phyloP scores from a whole-genome alignment of 2,888 invertebrate genomes.

The Pasiphila rectangulata region DNA sequence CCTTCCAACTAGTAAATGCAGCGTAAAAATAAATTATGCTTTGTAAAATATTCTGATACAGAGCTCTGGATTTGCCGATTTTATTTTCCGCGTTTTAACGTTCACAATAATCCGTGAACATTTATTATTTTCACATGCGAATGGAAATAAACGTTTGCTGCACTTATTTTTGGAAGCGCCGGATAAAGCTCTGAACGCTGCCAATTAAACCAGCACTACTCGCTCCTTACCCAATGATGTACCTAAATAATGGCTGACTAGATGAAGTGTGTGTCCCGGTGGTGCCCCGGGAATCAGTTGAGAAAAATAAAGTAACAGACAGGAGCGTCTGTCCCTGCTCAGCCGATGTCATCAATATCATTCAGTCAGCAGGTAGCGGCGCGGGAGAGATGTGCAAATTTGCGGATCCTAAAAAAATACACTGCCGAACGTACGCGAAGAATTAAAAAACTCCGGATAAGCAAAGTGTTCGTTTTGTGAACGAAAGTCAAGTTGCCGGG shows the following conservation, averaged over 20 bases:
- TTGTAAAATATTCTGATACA: background rate
- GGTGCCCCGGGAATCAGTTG: too few species aligned
- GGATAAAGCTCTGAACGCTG: background rate
- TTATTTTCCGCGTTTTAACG: constrained; percentile 1
- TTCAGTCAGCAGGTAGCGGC: background rate
- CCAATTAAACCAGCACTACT: constrained; percentile 4
- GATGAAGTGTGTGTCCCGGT: too few species aligned
- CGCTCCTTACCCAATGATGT: too few species aligned
- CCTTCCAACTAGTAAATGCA: too few species aligned
- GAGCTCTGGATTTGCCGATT: background rate
- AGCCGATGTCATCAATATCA: constrained; percentile 1
- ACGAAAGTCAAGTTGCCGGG: constrained; percentile 45
- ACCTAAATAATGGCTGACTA: too few species aligned
- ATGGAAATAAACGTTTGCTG: constrained; percentile 2
- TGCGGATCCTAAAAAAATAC: constrained; percentile 6
- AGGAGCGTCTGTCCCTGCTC: background rate
- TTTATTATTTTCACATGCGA: constrained; percentile 3
- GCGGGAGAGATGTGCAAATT: background rate
- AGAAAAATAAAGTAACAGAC: too few species aligned
- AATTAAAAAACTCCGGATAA: constrained; percentile 37
- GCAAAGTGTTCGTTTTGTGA: constrained; percentile 43
- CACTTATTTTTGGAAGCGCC: constrained; percentile 2
- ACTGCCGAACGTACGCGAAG: constrained; percentile 1
- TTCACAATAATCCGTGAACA: constrained; percentile 2
- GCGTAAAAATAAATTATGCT: too few species aligned